Evolutionary conservation across 1,140 invertebrate species (phyloP).

Genomic region (Anastrepha ludens): DNA sequence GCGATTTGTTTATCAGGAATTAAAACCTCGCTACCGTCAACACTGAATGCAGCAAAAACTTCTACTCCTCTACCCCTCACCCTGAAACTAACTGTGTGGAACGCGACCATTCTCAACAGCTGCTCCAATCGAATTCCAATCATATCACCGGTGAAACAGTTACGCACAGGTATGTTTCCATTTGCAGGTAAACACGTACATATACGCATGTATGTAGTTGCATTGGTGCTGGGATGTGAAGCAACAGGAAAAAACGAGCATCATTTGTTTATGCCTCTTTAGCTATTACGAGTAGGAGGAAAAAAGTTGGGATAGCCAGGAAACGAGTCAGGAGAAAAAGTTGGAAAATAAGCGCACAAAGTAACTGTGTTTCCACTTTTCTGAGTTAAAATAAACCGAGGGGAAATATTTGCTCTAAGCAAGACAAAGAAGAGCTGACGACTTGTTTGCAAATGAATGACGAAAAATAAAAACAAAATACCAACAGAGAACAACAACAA

Average conservation of each 20-base stretch:
- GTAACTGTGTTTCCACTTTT: slow-evolving; percentile 47
- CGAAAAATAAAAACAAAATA: not conserved
- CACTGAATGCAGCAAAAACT: not conserved
- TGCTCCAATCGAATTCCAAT: not conserved
- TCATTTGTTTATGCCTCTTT: slow-evolving; percentile 8
- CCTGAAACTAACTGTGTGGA: not conserved
- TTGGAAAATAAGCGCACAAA: slow-evolving; percentile 27
- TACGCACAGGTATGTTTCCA: not conserved
- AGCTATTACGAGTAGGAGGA: not conserved
- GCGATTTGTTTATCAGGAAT: slow-evolving; percentile 42
- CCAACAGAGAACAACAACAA: slow-evolving; percentile 17
- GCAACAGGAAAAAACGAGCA: slow-evolving; percentile 1
- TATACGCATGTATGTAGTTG: not conserved
- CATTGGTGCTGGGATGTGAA: not conserved
- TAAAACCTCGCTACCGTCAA: slow-evolving; percentile 4
- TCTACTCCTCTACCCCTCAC: not conserved
- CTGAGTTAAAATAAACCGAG: slow-evolving; percentile 10
- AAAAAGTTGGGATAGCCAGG: not conserved
- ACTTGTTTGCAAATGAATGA: slow-evolving; percentile 28
- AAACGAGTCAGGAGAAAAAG: not conserved
- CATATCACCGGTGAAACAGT: not conserved
- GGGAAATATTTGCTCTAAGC: slow-evolving; percentile 15
- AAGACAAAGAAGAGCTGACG: not conserved
- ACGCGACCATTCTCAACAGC: not conserved
- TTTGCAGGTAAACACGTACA: not conserved